Base-by-base conservation (phyloP, 35 echinoderm and acorn worm species). In the Hemicentrotus pulcherrimus region DNA sequence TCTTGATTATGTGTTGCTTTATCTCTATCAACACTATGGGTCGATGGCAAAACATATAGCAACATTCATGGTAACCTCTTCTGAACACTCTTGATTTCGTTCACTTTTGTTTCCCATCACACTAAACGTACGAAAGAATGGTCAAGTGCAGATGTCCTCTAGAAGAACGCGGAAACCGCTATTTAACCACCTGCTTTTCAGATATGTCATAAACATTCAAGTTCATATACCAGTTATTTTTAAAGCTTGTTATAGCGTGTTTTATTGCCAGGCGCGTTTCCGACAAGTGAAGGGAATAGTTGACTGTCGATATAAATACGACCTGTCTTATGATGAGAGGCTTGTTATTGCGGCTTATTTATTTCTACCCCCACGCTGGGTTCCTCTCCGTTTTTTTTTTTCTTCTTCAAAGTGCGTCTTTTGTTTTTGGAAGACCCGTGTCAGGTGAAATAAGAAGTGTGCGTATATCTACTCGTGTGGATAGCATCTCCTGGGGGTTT, bases 371-470 rank as follows among this genome's bases (percentile, higher is more conserved):
- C 46, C 88, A 47, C 88, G 88, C 88, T 90, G 88, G 19, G 22
- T 85, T 90, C 46, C n/a, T 90, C 31, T 90, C 24, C 88, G 32
- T 41, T 90, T 33, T 90, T 41, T 41, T 41, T 41, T 90, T 33
- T 90, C 3, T 41, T 41, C 35, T 41, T 30, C 30, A 41, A 90
- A 90, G 32, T 47, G 46, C 88, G 88, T 28, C 88, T 41, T 90
- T 90, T 90, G 88, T 90, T 90, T 47, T 47, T 90, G 11, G 88
- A 47, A 90, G 65, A 1, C 65, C 65, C 65, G 32, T 90, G 88
- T 90, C 88, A 90, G 32, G 32, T 33, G 88, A 41, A 90, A 90
- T 90, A 45, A 90, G 46, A 90, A 90, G 88, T 90, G 87, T 90
- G 32, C 88, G 88, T 90, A 90, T 45, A n/a, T 90, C 46, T 90